phyloP scores from a whole-genome alignment of 2,113 vertebrate genomes.

The Tautogolabrus adspersus region DNA sequence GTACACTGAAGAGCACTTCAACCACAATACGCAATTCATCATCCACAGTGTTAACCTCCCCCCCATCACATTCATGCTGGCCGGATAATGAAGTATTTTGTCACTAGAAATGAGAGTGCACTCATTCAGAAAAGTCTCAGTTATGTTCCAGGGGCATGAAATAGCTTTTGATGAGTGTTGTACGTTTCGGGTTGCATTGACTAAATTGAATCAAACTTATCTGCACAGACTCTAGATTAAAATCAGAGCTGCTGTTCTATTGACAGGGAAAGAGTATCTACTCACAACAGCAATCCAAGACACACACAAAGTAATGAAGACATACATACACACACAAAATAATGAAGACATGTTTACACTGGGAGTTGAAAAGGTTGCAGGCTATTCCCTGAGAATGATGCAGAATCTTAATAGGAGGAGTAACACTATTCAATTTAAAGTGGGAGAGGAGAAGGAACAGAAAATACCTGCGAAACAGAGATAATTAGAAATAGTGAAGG shows the following conservation, averaged over 20 bases:
- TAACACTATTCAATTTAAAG: neutral
- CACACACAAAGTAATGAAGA: constrained; percentile 24
- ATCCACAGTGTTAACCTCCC: constrained; percentile 54
- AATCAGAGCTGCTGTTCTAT: constrained; percentile 23
- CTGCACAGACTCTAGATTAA: constrained; percentile 30
- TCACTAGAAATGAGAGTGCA: constrained; percentile 55
- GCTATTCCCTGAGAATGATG: neutral
- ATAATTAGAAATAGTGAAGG: too few species aligned
- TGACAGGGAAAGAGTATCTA: neutral
- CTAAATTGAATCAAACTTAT: constrained; percentile 58
- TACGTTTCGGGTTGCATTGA: constrained; percentile 13
- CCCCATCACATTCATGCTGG: constrained; percentile 48
- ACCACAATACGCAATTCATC: constrained; percentile 58
- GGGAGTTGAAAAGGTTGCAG: constrained; percentile 11
- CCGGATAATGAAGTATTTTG: constrained; percentile 69
- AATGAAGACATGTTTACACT: constrained; percentile 17
- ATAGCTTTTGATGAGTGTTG: constrained; percentile 56
- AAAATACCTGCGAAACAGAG: neutral
- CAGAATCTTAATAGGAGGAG: constrained; percentile 14
- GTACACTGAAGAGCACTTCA: constrained; percentile 52
- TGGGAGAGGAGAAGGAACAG: neutral
- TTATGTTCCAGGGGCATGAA: constrained; percentile 63
- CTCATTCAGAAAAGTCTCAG: constrained; percentile 67
- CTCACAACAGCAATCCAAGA: neutral
- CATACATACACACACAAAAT: constrained; percentile 14